Evolutionary conservation across 2,797 vertebrate species (phyloP), one percentile per base, ranked within the genome.

Genomic region (Notoglanidium macrostoma): DNA sequence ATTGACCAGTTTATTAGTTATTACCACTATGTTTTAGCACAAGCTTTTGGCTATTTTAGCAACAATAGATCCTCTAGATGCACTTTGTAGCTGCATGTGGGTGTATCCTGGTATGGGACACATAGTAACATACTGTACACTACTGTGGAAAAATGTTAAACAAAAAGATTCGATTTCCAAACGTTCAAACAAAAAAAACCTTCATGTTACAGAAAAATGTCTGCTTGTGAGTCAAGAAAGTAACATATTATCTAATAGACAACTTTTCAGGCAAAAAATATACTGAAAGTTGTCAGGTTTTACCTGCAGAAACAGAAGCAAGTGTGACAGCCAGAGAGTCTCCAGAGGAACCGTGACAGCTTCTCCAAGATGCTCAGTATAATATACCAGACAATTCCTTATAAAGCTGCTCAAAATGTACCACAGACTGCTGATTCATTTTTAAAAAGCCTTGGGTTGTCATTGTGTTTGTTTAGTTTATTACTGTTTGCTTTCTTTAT

Each of bases 221-320:
- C n/a, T 51, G 44, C 23, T 15, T n/a, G 5, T 73, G 23, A 44
- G 72, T 49, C 40, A 72, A 46, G 21, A 44, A 44, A 44, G 2
- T 12, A 46, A 46, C 68, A 40, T 2, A 12, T 73, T 49, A 74
- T 74, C 23, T n/a, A 74, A 74, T 3, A 54, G 26, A 77, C 49
- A n/a, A 76, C 46, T 54, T n/a, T 54, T 29, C 26, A n/a, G 46
- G 12, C 73, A 77, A 77, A 74, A 72, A 14, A n/a, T 77, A 77
- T 29, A 61, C 23, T 14, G 10, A 59, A 79, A 19, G 32, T 32
- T 59, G 55, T 59, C 21, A 40, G 77, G 23, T 11, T 57, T 57
- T 78, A 35, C 29, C 76, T 59, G 32, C 21, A 79, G 29, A 57
- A 78, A 79, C 54, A 57, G 54, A 79, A 79, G 29, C 5, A 40